Evolutionary conservation across 2,113 vertebrate species (phyloP), one percentile per base, ranked within the genome.

Genomic region (Pluvialis apricaria): DNA sequence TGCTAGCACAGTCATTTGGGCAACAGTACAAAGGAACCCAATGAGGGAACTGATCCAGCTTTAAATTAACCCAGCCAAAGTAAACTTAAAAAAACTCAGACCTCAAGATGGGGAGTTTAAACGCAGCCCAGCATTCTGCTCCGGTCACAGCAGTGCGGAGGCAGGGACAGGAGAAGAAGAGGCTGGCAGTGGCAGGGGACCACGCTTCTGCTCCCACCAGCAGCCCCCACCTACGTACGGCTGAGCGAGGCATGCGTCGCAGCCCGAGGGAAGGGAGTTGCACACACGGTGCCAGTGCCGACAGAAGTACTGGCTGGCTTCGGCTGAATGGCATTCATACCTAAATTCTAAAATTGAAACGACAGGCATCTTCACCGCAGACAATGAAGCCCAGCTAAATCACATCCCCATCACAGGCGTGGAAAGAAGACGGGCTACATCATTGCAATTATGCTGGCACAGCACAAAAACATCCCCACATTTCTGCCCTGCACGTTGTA

Each of bases 161-260:
- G 17, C 25, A 73, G 15, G 40, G 26, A 57, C 11, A 62, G 34
- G 9, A 83, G 34, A 77, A 38, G n/a, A 11, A 9, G 31, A 28
- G 20, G 58, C 22, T 57, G 34, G 24, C 1, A 21, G n/a, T 21
- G 29, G 34, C 28, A 83, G 42, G 4, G 10, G 32, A 71, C 28
- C 40, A 32, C 0, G 0, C 6, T 61, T 54, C 34, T 0, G 0
- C 17, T 68, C 28, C 42, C 26, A 51, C 20, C 11, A 2, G 25
- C 8, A 65, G 58, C 21, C 8, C 32, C 14, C 58, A 64, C 7
- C 69, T 8, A 7, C 1, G 0, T 5, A 49, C 3, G 7, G 62
- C 52, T 55, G 38, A 75, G 47, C 47, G 8, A 69, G 0, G 0
- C 0, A 0, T 5, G 40, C 0, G 0, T 15, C 8, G 0, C 28